Evolutionary conservation across 1,140 invertebrate species (phyloP).

Genomic region (Cardiocondyla obscurior): DNA sequence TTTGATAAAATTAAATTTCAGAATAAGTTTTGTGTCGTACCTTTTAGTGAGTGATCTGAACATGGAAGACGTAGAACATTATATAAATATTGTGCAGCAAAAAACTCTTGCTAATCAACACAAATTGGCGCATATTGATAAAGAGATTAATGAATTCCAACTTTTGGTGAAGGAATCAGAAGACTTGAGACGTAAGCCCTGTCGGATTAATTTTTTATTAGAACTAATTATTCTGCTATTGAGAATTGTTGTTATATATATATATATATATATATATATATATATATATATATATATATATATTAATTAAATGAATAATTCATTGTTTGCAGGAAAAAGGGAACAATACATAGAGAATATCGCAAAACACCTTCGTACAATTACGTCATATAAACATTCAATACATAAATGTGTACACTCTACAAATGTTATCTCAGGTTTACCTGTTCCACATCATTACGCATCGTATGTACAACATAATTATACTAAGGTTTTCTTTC

Average conservation of each 20-base stretch:
- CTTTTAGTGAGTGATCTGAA: not conserved
- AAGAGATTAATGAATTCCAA: conserved; percentile 28
- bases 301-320: no score
- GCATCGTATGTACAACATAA: conserved; percentile 62
- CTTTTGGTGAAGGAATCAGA: conserved; percentile 43
- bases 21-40: not conserved
- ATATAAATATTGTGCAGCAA: conserved; percentile 46
- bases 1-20: not conserved
- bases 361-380: conserved; percentile 60
- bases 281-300: no score
- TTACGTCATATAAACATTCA: conserved; percentile 64
- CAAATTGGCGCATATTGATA: conserved; percentile 24
- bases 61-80: conserved; percentile 61
- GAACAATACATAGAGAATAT: conserved; percentile 60
- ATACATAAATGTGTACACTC: conserved; percentile 68
- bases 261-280: no score
- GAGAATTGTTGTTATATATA: not conserved
- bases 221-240: not conserved
- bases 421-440: conserved; percentile 51
- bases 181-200: conserved; percentile 42
- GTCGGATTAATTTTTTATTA: not conserved
- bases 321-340: conserved; percentile 58
- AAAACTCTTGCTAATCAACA: conserved; percentile 25
- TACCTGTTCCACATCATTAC: conserved; percentile 71
- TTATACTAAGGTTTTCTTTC: not conserved